Evolutionary conservation across 2,113 vertebrate species (phyloP).

Genomic region (Andinoacara biseriatus): DNA sequence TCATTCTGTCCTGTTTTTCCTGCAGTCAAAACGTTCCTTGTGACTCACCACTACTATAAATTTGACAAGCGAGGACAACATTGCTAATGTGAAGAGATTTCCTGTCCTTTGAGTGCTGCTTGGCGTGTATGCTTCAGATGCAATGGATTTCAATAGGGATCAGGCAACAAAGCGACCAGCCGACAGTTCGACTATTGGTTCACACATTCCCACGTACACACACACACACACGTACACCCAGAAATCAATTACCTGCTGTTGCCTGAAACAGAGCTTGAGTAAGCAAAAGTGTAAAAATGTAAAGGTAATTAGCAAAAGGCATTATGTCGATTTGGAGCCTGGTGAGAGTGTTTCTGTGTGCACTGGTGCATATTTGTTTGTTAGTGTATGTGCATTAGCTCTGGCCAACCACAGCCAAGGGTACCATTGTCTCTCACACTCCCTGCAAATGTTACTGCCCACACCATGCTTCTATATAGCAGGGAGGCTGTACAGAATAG

Average conservation of each 20-base stretch:
- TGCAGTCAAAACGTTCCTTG: constrained; percentile 2
- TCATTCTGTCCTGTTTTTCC: constrained; percentile 2
- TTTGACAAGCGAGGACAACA: constrained; percentile 11
- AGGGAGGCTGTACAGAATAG: constrained; percentile 1
- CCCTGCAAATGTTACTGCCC: constrained; percentile 29
- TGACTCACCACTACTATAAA: neutral
- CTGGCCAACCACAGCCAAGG: constrained; percentile 42
- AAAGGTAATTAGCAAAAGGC: constrained; percentile 70
- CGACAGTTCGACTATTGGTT: constrained; percentile 26
- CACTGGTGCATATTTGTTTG: constrained; percentile 32
- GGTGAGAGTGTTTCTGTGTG: constrained; percentile 40
- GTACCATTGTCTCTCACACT: constrained; percentile 27
- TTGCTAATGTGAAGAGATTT: constrained; percentile 49
- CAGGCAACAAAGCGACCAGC: constrained; percentile 15
- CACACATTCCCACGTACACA: neutral
- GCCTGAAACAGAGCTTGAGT: constrained; percentile 51
- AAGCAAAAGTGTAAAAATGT: constrained; percentile 71
- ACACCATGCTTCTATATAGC: constrained; percentile 16
- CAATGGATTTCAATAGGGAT: constrained; percentile 33
- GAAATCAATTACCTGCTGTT: constrained; percentile 64
- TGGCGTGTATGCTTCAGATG: constrained; percentile 26
- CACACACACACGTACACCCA: neutral
- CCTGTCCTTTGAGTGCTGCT: constrained; percentile 10
- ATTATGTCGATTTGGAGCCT: constrained; percentile 54
- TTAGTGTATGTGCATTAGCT: constrained; percentile 9